Conservation (phyloP, 2,888 invertebrate genomes). For the Drosophila testacea region DNA sequence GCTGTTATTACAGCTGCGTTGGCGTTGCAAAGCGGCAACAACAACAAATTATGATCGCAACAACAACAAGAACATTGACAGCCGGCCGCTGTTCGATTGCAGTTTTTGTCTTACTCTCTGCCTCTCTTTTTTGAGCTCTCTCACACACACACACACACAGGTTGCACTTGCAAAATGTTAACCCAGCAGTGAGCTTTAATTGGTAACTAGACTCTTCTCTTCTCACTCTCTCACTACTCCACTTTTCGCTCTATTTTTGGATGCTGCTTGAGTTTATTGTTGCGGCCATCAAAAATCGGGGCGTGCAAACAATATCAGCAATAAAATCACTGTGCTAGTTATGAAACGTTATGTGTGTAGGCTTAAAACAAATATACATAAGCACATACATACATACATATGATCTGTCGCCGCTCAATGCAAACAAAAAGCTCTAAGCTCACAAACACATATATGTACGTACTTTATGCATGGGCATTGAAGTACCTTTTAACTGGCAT, state of each 20-base stretch:
- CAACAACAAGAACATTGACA: constrained; percentile 44
- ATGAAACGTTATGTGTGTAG: constrained; percentile 55
- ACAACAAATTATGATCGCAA: constrained; percentile 25
- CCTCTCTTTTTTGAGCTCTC: constrained; percentile 24
- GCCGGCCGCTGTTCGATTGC: constrained; percentile 56
- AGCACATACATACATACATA: constrained; percentile 33
- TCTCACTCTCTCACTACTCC: background rate
- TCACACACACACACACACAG: constrained; percentile 17
- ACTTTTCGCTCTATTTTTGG: constrained; percentile 3
- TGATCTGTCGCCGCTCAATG: constrained; percentile 47
- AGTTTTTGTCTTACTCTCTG: constrained; percentile 32
- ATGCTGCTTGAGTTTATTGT: constrained; percentile 22
- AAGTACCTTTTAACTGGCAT: constrained; percentile 49
- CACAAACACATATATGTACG: constrained; percentile 24
- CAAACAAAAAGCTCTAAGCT: constrained; percentile 52
- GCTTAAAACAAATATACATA: constrained; percentile 35
- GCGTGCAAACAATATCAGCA: constrained; percentile 40
- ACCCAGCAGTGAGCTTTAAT: constrained; percentile 19
- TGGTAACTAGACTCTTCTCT: constrained; percentile 1
- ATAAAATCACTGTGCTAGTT: constrained; percentile 41
- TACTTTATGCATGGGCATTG: constrained; percentile 23
- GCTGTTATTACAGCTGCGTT: constrained; percentile 46
- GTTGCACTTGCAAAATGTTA: constrained; percentile 33
- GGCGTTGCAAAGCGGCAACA: constrained; percentile 39
- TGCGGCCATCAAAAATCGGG: constrained; percentile 29